phyloP scores from a whole-genome alignment of 2,888 invertebrate species.

The Tricholauxania praeusta region DNA sequence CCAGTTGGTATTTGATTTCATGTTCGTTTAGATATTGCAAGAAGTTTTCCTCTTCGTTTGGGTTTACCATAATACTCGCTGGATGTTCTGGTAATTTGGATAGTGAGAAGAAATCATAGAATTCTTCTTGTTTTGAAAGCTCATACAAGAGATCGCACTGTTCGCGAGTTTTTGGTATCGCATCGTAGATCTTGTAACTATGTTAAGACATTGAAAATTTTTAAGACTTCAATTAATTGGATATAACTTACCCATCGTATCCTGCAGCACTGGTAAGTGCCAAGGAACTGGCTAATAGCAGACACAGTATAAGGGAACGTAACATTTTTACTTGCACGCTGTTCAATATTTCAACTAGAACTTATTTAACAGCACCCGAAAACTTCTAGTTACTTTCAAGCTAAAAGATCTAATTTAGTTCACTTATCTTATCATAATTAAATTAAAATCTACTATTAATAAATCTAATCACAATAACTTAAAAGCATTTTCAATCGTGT shows the following conservation, averaged over 20 bases:
- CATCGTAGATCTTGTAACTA: conserved; percentile 28
- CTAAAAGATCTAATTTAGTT: too few relatives aligned
- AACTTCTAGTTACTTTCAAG: too few relatives aligned
- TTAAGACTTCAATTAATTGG: not conserved
- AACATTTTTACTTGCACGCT: conserved; percentile 44
- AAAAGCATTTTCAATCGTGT: too few relatives aligned
- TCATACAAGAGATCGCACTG: conserved; percentile 50
- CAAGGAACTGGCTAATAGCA: conserved; percentile 45
- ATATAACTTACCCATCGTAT: conserved; percentile 48
- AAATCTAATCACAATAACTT: too few relatives aligned
- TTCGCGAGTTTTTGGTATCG: conserved; percentile 37
- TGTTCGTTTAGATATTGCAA: conserved; percentile 45
- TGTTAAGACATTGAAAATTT: not conserved
- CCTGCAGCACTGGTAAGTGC: conserved; percentile 37
- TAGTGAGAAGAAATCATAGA: conserved; percentile 58
- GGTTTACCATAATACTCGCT: conserved; percentile 56
- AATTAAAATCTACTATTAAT: too few relatives aligned
- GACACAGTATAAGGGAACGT: conserved; percentile 43
- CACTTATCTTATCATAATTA: too few relatives aligned
- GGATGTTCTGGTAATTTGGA: conserved; percentile 48
- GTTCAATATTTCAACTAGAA: too few relatives aligned
- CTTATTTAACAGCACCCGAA: too few relatives aligned
- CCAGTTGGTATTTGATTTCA: conserved; percentile 44
- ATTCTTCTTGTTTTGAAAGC: conserved; percentile 46
- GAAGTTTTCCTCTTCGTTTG: conserved; percentile 50